phyloP scores from a whole-genome alignment of 2,113 vertebrate genomes.

The Planiliza haematocheilus region DNA sequence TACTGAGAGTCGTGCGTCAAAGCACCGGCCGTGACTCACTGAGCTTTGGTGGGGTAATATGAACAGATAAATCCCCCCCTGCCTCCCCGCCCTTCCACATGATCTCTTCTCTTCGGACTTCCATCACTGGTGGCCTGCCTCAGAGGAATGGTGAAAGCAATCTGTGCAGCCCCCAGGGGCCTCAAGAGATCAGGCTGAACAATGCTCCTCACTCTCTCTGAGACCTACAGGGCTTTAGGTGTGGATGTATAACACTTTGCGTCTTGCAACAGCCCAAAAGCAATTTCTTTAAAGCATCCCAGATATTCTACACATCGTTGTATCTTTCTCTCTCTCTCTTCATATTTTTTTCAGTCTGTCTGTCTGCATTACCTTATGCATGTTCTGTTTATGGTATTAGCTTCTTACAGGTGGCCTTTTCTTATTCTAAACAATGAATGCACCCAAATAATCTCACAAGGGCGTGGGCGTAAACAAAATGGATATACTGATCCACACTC shows the following conservation, averaged over 20 bases:
- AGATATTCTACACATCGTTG: neutral
- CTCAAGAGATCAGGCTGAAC: slow-evolving; percentile 49
- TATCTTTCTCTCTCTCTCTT: neutral
- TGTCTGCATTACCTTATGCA: neutral
- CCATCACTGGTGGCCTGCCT: slow-evolving; percentile 30
- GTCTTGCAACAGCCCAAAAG: slow-evolving; percentile 39
- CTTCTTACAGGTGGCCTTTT: slow-evolving; percentile 1
- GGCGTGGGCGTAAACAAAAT: too few relatives aligned
- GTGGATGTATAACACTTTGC: slow-evolving; percentile 41
- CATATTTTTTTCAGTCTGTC: too few relatives aligned
- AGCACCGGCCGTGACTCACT: slow-evolving; percentile 10
- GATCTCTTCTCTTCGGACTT: slow-evolving; percentile 45
- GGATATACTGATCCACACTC: too few relatives aligned
- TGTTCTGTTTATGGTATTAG: neutral
- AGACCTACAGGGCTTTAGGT: slow-evolving; percentile 36
- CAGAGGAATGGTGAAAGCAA: slow-evolving; percentile 39
- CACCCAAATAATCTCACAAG: too few relatives aligned
- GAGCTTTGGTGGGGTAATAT: slow-evolving; percentile 13
- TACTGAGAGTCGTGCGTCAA: slow-evolving; percentile 1
- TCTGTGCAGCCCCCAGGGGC: slow-evolving; percentile 48
- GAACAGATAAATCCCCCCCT: slow-evolving; percentile 33
- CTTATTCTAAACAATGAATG: too few relatives aligned
- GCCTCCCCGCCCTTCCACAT: neutral
- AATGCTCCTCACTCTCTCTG: slow-evolving; percentile 40
- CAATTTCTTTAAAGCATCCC: slow-evolving; percentile 43